These are phyloP conservation scores for Tilapia sparmanii DNA, from an alignment of 2,113 vertebrate genomes.

Conservation along the genomic window DNA sequence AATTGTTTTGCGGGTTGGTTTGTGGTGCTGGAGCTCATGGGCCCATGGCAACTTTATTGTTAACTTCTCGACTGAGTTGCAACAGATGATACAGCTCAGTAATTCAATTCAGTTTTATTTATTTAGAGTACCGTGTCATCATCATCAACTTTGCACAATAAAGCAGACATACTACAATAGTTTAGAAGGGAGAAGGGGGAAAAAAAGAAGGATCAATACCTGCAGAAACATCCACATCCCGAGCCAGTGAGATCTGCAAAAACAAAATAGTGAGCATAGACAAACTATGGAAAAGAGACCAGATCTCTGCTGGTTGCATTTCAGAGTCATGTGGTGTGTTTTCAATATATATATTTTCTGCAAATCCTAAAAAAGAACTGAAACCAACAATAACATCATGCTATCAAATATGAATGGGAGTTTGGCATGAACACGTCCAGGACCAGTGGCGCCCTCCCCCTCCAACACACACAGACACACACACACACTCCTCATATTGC, in stretches of 20 bases:
- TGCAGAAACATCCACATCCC: background rate
- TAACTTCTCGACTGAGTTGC: background rate
- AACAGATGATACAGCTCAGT: background rate
- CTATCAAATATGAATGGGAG: background rate
- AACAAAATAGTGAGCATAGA: background rate
- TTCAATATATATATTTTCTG: background rate
- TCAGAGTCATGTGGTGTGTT: fast-evolving
- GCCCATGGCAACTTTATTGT: background rate
- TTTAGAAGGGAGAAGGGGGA: too few species aligned
- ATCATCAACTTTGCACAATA: background rate
- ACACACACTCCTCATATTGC: background rate
- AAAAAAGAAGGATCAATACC: background rate
- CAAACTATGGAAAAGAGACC: background rate
- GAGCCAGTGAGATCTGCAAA: background rate
- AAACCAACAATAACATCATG: background rate
- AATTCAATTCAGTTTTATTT: background rate
- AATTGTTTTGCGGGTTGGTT: slow-evolving; percentile 15
- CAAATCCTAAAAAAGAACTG: background rate
- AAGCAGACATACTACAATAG: background rate
- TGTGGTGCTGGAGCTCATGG: background rate
- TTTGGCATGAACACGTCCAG: background rate
- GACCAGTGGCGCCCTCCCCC: background rate
- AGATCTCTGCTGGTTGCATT: background rate
- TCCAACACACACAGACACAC: background rate
- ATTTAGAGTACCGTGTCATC: background rate